phyloP scores from a whole-genome alignment of 2,888 invertebrate species.

The Ypsolopha scabrella region DNA sequence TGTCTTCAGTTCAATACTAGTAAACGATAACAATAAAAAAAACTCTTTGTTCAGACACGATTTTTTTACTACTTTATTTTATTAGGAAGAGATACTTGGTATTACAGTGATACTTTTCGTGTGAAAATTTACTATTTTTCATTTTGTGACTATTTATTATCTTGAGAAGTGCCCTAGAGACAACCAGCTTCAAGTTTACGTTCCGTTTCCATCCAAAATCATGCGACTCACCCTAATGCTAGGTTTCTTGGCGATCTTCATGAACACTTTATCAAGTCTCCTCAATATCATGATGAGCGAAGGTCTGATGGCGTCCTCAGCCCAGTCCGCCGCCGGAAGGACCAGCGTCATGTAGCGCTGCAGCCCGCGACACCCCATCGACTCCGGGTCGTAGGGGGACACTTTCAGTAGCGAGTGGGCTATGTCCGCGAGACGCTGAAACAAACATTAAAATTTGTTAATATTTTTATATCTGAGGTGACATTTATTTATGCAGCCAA shows the following conservation, averaged over 20 bases:
- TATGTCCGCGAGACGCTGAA: constrained; percentile 92
- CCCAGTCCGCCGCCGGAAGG: constrained; percentile 96
- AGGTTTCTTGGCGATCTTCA: constrained; percentile 96
- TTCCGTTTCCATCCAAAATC: background rate
- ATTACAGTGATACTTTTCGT: background rate
- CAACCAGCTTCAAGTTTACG: too few relatives aligned
- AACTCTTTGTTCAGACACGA: too few relatives aligned
- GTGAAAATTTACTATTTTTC: background rate
- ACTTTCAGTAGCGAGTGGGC: constrained; percentile 97
- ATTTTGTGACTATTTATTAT: too few relatives aligned
- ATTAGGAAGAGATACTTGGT: too few relatives aligned
- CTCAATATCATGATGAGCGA: constrained; percentile 92
- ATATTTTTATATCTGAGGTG: too few relatives aligned
- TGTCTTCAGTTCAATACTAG: too few relatives aligned
- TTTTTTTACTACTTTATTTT: too few relatives aligned
- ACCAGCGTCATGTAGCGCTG: constrained; percentile 94
- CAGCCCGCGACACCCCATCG: constrained; percentile 95
- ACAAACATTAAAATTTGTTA: background rate
- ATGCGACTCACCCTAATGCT: constrained; percentile 78
- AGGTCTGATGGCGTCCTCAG: constrained; percentile 90
- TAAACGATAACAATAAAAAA: too few relatives aligned
- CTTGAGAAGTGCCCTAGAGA: background rate
- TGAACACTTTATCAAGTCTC: constrained; percentile 95
- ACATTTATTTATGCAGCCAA: too few relatives aligned
- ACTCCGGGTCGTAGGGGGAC: constrained; percentile 96